Evolutionary conservation across 2,113 vertebrate species (phyloP), one percentile per base, ranked within the genome.

Genomic region (Suncus etruscus): DNA sequence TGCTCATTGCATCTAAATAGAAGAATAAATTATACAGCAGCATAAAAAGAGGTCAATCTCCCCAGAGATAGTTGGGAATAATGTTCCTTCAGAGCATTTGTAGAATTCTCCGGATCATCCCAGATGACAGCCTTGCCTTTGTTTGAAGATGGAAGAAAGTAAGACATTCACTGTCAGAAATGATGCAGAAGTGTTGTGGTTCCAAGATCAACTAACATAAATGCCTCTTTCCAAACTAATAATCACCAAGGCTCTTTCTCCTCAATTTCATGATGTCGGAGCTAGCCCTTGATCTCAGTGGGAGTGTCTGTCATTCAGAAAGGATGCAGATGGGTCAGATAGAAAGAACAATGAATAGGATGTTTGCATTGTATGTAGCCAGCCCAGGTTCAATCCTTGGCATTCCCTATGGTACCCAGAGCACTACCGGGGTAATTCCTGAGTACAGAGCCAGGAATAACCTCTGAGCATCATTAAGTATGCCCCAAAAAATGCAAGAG

Each of bases 1-100:
- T 83, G 61, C 75, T 93, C 68, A 3, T 73, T 73, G 83, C 76
- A 69, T 93, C 86, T 63, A 80, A 92, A 83, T 74, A 89, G 65
- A 95, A 77, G 77, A 85, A 61, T 87, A 82, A 31, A 18, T 93
- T 88, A 90, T 24, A 72, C 51, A 32, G 48, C 70, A 88, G 31
- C 58, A 25, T 50, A 83, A 74, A 29, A 90, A 88, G 24, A 85
- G 61, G 51, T 18, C 90, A 65, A 0, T 39, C n/a, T 39, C 58
- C 87, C 66, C 70, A 92, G 32, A 87, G 54, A 39, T 63, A 27
- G 11, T 7, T 76, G n/a, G 58, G 68, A 22, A 66, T 51, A 32
- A 83, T 54, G 5, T 75, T 84, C 90, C 20, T 87, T 61, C 58
- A 61, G 31, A 93, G 45, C 54, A 77, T 86, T 65, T 78, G 6